Percentiles rank a stretch among this genome's conserved stretches.
Conservation (phyloP, 92 coral and sea anemone species). For the Hydrozoanthus gracilis region DNA sequence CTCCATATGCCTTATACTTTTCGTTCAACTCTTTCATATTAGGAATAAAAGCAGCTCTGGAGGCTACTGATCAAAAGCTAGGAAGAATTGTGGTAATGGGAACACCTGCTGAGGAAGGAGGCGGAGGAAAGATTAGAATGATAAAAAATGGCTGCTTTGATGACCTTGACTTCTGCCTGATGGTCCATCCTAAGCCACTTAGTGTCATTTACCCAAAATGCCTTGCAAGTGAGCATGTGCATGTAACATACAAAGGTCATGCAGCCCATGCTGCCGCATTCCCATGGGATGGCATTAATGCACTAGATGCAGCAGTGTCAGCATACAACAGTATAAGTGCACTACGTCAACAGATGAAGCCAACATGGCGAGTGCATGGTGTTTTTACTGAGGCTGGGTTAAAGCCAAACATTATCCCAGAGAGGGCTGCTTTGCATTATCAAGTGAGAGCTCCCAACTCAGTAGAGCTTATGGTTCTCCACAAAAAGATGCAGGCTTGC, state of each 20-base stretch:
- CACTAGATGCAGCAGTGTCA: slow-evolving; percentile 93
- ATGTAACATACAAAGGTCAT: slow-evolving; percentile 73
- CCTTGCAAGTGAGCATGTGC: slow-evolving; percentile 70
- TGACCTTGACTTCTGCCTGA: slow-evolving; percentile 88
- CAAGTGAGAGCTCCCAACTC: slow-evolving; percentile 83
- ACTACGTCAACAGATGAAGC: slow-evolving; percentile 93
- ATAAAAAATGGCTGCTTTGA: slow-evolving; percentile 87
- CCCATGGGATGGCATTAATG: slow-evolving; percentile 96
- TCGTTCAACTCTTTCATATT: not conserved
- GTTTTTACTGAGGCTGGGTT: slow-evolving; percentile 88
- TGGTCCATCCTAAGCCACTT: slow-evolving; percentile 94
- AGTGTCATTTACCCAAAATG: slow-evolving; percentile 73
- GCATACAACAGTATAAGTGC: slow-evolving; percentile 88
- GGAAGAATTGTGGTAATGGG: slow-evolving; percentile 91
- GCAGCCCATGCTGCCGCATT: slow-evolving; percentile 94
- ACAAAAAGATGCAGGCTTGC: slow-evolving; percentile 67
- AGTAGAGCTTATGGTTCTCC: slow-evolving; percentile 69
- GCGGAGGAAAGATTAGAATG: slow-evolving; percentile 93
- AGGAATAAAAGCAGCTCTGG: slow-evolving; percentile 94
- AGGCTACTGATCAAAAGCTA: slow-evolving; percentile 66
- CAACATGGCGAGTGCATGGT: slow-evolving; percentile 95
- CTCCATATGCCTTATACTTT: too few relatives aligned
- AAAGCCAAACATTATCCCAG: slow-evolving; percentile 89
- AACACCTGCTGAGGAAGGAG: slow-evolving; percentile 97
- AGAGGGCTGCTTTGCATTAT: slow-evolving; percentile 67